phyloP scores from a whole-genome alignment of 1,140 invertebrate species.

The Drosophila bifasciata region DNA sequence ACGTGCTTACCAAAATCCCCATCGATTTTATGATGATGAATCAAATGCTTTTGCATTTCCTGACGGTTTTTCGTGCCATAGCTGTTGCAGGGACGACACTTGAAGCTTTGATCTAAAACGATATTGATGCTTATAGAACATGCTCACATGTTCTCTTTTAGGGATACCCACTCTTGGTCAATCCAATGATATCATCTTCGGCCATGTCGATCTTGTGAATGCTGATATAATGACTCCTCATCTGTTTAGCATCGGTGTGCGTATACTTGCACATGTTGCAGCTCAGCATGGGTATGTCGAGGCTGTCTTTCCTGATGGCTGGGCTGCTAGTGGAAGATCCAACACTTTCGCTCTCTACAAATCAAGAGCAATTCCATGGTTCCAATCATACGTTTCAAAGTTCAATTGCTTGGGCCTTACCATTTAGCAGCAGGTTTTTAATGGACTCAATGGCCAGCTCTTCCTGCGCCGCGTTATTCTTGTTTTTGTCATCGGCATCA shows the following conservation, averaged over 20 bases:
- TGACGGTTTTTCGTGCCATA: constrained; percentile 56
- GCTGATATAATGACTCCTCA: constrained; percentile 64
- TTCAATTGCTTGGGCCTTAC: constrained; percentile 15
- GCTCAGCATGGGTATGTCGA: constrained; percentile 57
- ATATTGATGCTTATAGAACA: neutral
- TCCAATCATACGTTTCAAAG: no score
- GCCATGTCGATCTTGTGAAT: constrained; percentile 58
- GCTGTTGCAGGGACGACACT: constrained; percentile 67
- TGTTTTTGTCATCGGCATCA: constrained; percentile 11
- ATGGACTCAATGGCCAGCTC: constrained; percentile 39
- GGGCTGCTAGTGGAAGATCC: neutral
- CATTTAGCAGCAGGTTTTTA: constrained; percentile 29
- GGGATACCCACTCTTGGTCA: constrained; percentile 57
- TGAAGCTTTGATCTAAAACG: constrained; percentile 66
- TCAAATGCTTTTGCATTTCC: constrained; percentile 69
- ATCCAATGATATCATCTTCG: constrained; percentile 68
- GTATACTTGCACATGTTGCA: constrained; percentile 69
- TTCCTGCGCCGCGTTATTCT: constrained; percentile 5
- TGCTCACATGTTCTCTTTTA: no score
- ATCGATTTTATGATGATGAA: constrained; percentile 68
- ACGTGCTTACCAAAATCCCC: constrained; percentile 61
- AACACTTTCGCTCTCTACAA: neutral
- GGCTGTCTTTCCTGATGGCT: constrained; percentile 19
- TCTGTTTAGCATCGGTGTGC: constrained; percentile 59
- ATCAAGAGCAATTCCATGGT: neutral